These are phyloP conservation scores for Synanthedon vespiformis DNA, from an alignment of 2,888 invertebrate genomes.

Conservation along the genomic window DNA sequence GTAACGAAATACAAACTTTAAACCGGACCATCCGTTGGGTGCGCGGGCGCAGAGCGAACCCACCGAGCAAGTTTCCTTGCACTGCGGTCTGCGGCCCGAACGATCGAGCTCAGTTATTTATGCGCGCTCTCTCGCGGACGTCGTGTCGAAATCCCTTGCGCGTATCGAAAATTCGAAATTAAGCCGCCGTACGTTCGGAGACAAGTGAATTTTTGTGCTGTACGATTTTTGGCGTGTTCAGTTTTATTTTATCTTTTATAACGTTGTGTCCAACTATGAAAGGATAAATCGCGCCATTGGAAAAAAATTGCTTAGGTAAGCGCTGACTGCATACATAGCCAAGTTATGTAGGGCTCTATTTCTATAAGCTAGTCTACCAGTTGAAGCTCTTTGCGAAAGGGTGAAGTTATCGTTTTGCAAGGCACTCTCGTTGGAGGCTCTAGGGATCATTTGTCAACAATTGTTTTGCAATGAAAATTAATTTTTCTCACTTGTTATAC, in stretches of 20 bases:
- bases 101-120: slow-evolving; percentile 26
- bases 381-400: slow-evolving; percentile 31
- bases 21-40: slow-evolving; percentile 60
- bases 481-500: slow-evolving; percentile 5
- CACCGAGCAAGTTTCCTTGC: slow-evolving; percentile 18
- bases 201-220: slow-evolving; percentile 47
- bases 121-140: slow-evolving; percentile 41
- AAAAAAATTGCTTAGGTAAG: slow-evolving; percentile 46
- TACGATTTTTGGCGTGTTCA: slow-evolving; percentile 32
- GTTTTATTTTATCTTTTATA: slow-evolving; percentile 1
- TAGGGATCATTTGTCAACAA: slow-evolving; percentile 44
- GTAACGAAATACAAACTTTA: slow-evolving; percentile 34
- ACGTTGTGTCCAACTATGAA: slow-evolving; percentile 2
- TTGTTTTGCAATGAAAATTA: slow-evolving; percentile 29
- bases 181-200: slow-evolving; percentile 41
- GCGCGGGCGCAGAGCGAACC: slow-evolving; percentile 51
- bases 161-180: slow-evolving; percentile 31
- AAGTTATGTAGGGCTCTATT: slow-evolving; percentile 36
- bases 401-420: slow-evolving; percentile 37
- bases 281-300: slow-evolving; percentile 33
- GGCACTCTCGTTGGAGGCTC: slow-evolving; percentile 44
- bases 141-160: slow-evolving; percentile 13
- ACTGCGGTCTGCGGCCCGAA: too few relatives aligned
- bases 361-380: slow-evolving; percentile 27
- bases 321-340: slow-evolving; percentile 17